phyloP scores from a whole-genome alignment of 2,113 vertebrate species.

The Paraplagusia blochii region DNA sequence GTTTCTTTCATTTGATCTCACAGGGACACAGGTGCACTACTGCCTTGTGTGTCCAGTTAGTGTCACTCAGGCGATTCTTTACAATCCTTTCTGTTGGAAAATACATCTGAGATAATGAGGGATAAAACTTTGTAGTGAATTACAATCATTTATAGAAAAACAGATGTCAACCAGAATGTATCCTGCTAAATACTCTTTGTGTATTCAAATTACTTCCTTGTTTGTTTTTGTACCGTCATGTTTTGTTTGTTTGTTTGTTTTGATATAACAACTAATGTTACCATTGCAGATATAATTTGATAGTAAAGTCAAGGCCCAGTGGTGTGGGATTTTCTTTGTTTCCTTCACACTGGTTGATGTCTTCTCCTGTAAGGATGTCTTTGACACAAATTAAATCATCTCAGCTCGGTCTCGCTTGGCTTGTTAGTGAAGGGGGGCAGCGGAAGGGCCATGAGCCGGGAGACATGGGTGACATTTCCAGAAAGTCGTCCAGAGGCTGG shows the following conservation, averaged over 20 bases:
- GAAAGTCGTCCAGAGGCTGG: conserved; percentile 60
- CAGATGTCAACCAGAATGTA: too few species aligned
- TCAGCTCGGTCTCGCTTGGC: conserved; percentile 50
- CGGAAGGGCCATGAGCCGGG: conserved; percentile 36
- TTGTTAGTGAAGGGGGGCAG: conserved; percentile 59
- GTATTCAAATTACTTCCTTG: too few species aligned
- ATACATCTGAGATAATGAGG: too few species aligned
- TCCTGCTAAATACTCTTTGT: too few species aligned
- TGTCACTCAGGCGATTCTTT: too few species aligned
- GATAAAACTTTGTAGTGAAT: too few species aligned
- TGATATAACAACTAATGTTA: neutral
- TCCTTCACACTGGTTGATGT: conserved; percentile 32
- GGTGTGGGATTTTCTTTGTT: conserved; percentile 33
- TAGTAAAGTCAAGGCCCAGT: conserved; percentile 26
- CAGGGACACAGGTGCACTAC: too few species aligned
- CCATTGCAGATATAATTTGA: conserved; percentile 28
- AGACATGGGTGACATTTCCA: conserved; percentile 72
- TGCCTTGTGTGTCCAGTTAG: too few species aligned
- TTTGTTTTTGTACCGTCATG: too few species aligned
- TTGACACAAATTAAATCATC: conserved; percentile 64
- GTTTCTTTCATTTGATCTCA: too few species aligned
- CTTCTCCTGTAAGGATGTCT: conserved; percentile 50
- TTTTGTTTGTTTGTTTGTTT: neutral
- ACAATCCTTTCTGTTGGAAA: too few species aligned
- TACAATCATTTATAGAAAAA: too few species aligned